Percentiles rank a stretch among this genome's conserved stretches.
Conservation (phyloP, 2,888 invertebrate genomes). For the Pseudanteris insignis region DNA sequence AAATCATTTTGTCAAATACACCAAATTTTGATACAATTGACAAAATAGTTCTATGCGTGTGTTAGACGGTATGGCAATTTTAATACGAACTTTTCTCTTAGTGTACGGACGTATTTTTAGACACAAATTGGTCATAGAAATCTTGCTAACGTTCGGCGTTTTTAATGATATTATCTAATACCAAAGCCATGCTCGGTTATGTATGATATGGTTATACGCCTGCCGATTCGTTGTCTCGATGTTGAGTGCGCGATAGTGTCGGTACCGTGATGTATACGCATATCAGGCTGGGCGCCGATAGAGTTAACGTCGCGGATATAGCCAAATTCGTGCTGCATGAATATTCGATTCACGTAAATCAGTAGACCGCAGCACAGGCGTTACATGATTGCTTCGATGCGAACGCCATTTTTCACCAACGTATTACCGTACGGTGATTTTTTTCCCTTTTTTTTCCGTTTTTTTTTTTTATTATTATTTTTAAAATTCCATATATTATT, state of each 20-base stretch:
- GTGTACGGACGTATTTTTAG: no score
- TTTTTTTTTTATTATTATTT: no score
- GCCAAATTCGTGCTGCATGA: slow-evolving; percentile 46
- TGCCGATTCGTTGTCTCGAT: slow-evolving; percentile 37
- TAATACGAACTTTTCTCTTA: no score
- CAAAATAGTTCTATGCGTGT: no score
- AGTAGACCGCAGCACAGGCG: slow-evolving; percentile 42
- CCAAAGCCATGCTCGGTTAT: slow-evolving; percentile 31
- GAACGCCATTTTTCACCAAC: slow-evolving; percentile 38
- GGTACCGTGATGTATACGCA: slow-evolving; percentile 38
- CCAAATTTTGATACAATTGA: no score
- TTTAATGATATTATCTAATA: slow-evolving; percentile 42
- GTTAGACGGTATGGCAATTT: no score
- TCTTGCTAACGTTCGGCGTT: slow-evolving; percentile 27
- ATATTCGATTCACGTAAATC: slow-evolving; percentile 45
- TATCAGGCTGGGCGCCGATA: slow-evolving; percentile 41
- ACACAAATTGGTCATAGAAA: slow-evolving; percentile 8
- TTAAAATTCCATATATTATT: slow-evolving; percentile 6
- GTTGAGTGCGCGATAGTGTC: slow-evolving; percentile 42
- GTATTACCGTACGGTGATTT: slow-evolving; percentile 20
- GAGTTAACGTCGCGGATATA: slow-evolving; percentile 40
- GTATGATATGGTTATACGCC: slow-evolving; percentile 39
- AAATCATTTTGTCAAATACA: no score
- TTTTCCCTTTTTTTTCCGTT: slow-evolving; percentile 26
- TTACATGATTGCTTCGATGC: slow-evolving; percentile 43